Percentiles rank a stretch among this genome's conserved stretches.
These are phyloP conservation scores for Elephas maximus DNA, from an alignment of 2,113 vertebrate species.

Conservation along the genomic window DNA sequence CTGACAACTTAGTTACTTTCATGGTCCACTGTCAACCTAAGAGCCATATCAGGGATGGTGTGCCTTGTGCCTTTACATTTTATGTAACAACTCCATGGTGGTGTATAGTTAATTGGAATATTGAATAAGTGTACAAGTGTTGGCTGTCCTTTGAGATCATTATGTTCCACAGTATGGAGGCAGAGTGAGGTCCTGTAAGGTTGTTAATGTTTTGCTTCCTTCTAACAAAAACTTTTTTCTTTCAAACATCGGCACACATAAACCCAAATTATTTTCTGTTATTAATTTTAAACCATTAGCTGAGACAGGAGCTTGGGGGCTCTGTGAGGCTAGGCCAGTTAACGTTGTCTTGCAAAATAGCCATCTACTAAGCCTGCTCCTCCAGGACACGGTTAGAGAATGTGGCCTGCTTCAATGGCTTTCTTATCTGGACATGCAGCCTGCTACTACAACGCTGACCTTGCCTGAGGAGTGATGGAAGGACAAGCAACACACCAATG, in stretches of 20 bases:
- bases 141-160: not conserved
- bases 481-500: not conserved
- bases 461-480: not conserved
- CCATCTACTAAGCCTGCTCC: not conserved
- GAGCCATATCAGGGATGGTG: not conserved
- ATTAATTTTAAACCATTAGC: not conserved
- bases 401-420: not conserved
- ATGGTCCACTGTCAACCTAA: not conserved
- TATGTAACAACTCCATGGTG: not conserved
- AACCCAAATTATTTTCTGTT: not conserved
- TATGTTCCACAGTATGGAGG: not conserved
- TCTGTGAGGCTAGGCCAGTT: not conserved
- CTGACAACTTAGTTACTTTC: not conserved
- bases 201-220: constrained; percentile 5
- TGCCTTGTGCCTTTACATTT: not conserved
- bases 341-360: not conserved
- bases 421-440: not conserved
- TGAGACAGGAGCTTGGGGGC: not conserved
- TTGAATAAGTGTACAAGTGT: not conserved
- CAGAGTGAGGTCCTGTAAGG: not conserved
- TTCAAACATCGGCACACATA: not conserved
- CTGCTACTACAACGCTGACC: not conserved
- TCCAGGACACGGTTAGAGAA: not conserved
- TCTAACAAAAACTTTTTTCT: not conserved
- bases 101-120: not conserved